A percentile compares a stretch with the other conserved stretches of the same genome.
phyloP scores from a whole-genome alignment of 2,113 vertebrate species.

The Triplophysa siluroides region DNA sequence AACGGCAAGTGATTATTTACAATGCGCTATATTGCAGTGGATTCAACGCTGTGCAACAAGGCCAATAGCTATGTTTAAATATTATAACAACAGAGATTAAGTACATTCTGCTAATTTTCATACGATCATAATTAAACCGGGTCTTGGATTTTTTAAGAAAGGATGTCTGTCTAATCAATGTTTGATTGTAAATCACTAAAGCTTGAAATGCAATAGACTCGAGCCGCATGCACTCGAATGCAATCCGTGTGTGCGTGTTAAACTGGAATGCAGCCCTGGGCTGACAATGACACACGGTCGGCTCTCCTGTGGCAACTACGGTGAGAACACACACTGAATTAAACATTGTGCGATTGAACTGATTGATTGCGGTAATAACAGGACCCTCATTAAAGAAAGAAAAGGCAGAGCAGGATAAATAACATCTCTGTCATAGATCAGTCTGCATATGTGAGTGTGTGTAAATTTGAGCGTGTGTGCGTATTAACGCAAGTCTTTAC shows the following conservation, averaged over 20 bases:
- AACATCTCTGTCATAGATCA: conserved; percentile 59
- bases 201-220: conserved; percentile 46
- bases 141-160: conserved; percentile 31
- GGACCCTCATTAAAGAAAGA: conserved; percentile 97
- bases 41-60: conserved; percentile 13
- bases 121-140: conserved; percentile 40
- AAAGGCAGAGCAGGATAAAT: conserved; percentile 75
- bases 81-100: conserved; percentile 45
- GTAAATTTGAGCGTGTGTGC: conserved; percentile 55
- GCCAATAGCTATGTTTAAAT: conserved; percentile 1
- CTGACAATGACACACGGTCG: conserved; percentile 98
- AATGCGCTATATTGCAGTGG: background rate
- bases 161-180: conserved; percentile 33
- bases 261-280: conserved; percentile 16
- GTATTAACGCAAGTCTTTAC: conserved; percentile 30
- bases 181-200: conserved; percentile 50
- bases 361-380: conserved; percentile 99
- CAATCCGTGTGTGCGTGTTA: conserved; percentile 37
- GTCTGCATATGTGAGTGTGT: conserved; percentile 62
- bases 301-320: conserved; percentile 93
- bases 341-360: conserved; percentile 98
- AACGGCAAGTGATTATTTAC: conserved; percentile 48
- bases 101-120: conserved; percentile 38
- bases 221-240: conserved; percentile 16
- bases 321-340: conserved; percentile 99